phyloP scores from a whole-genome alignment of 2,888 invertebrate species.

The Hemicrepidius hirtus region DNA sequence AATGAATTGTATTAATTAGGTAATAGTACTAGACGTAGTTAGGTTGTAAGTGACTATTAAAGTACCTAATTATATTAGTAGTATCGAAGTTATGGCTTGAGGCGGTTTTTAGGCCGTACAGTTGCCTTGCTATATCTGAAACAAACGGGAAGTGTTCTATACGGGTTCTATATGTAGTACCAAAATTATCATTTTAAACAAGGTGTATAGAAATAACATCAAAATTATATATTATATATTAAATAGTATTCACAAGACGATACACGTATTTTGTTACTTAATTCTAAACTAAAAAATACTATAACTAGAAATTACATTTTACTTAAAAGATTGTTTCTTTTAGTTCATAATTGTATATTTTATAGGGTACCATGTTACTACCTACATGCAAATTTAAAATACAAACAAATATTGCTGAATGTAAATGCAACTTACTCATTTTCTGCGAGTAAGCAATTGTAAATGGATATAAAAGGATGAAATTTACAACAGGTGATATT shows the following conservation, averaged over 20 bases:
- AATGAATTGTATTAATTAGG: too few relatives aligned
- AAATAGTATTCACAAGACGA: slow-evolving; percentile 71
- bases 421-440: slow-evolving; percentile 8
- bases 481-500: slow-evolving; percentile 48
- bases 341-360: slow-evolving; percentile 44
- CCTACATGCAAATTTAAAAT: slow-evolving; percentile 44
- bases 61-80: too few relatives aligned
- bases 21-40: too few relatives aligned
- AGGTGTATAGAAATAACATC: neutral
- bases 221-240: slow-evolving; percentile 55
- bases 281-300: slow-evolving; percentile 70
- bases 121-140: too few relatives aligned
- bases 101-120: too few relatives aligned
- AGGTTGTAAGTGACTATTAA: too few relatives aligned
- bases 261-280: slow-evolving; percentile 70
- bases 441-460: too few relatives aligned
- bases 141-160: too few relatives aligned
- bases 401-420: slow-evolving; percentile 48
- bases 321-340: slow-evolving; percentile 53
- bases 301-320: slow-evolving; percentile 66
- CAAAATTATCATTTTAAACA: too few relatives aligned
- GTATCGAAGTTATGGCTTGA: too few relatives aligned
- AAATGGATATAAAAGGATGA: slow-evolving; percentile 44
- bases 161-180: too few relatives aligned
- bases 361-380: slow-evolving; percentile 50